Evolutionary conservation across 2,888 invertebrate species (phyloP).

Genomic region (Morpho achilles): DNA sequence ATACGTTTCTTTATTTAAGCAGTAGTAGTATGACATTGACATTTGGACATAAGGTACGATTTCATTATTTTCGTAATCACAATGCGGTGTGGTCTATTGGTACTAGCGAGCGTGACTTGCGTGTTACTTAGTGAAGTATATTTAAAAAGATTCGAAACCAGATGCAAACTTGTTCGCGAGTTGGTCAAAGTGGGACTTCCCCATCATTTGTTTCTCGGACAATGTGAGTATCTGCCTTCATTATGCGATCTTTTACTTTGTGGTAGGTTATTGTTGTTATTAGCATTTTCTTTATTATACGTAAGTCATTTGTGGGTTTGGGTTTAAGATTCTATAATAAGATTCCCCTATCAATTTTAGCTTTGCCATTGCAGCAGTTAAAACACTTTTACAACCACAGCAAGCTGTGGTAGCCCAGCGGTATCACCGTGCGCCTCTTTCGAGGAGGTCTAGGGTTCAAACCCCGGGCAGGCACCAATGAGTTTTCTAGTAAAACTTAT

Average conservation of each 20-base stretch:
- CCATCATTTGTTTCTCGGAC: conserved; percentile 55
- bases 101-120: conserved; percentile 18
- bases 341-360: too few species aligned
- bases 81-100: conserved; percentile 39
- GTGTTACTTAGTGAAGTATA: conserved; percentile 22
- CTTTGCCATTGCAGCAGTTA: too few species aligned
- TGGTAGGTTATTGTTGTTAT: too few species aligned
- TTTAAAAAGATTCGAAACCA: conserved; percentile 50
- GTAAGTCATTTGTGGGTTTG: too few species aligned
- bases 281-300: too few species aligned
- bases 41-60: conserved; percentile 34
- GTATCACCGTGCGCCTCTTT: too few species aligned
- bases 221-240: conserved; percentile 48
- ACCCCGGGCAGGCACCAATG: too few species aligned
- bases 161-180: conserved; percentile 60
- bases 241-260: neutral
- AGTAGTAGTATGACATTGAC: conserved; percentile 42
- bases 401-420: too few species aligned
- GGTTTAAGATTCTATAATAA: too few species aligned
- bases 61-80: conserved; percentile 25
- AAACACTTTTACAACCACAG: too few species aligned
- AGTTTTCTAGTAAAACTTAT: too few species aligned
- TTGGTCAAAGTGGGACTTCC: conserved; percentile 49
- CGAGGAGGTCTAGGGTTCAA: too few species aligned
- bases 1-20: conserved; percentile 7